Evolutionary conservation across 2,888 invertebrate species (phyloP).

Genomic region (Trichogramma evanescens): DNA sequence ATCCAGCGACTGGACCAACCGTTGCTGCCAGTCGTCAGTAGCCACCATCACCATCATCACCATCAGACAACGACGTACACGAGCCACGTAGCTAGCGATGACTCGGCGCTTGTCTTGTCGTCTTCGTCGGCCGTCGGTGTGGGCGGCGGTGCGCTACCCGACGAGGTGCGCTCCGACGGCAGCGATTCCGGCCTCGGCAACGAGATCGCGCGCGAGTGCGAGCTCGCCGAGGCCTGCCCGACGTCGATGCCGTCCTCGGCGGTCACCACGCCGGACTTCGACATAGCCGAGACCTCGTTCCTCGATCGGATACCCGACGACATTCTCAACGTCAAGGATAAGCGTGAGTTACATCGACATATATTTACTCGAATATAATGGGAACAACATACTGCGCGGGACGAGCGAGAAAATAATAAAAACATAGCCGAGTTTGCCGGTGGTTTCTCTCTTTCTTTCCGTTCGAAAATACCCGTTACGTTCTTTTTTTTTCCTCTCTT

Average conservation of each 20-base stretch:
- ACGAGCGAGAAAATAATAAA: too few relatives aligned
- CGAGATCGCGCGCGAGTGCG: slow-evolving; percentile 68
- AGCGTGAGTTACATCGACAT: slow-evolving; percentile 30
- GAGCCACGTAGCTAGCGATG: slow-evolving; percentile 44
- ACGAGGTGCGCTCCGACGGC: slow-evolving; percentile 62
- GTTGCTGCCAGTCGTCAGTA: too few relatives aligned
- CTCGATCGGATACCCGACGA: slow-evolving; percentile 48
- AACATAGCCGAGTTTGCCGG: too few relatives aligned
- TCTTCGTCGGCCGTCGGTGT: slow-evolving; percentile 23
- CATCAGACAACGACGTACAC: slow-evolving; percentile 27
- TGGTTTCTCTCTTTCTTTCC: too few relatives aligned
- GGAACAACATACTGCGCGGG: too few relatives aligned
- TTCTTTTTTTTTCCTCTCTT: too few relatives aligned
- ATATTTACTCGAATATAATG: too few relatives aligned
- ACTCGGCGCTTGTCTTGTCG: slow-evolving; percentile 39
- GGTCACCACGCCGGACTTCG: slow-evolving; percentile 45
- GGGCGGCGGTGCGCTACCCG: slow-evolving; percentile 31
- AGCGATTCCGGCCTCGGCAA: slow-evolving; percentile 79
- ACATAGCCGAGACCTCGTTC: slow-evolving; percentile 50
- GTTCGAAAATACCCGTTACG: too few relatives aligned
- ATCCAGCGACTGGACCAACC: slow-evolving; percentile 35
- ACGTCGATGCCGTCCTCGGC: slow-evolving; percentile 51
- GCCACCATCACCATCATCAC: too few relatives aligned
- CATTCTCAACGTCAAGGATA: slow-evolving; percentile 42
- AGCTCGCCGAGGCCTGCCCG: slow-evolving; percentile 68